Conservation (phyloP, 2,888 invertebrate species). For the Cremastinae sp. region DNA sequence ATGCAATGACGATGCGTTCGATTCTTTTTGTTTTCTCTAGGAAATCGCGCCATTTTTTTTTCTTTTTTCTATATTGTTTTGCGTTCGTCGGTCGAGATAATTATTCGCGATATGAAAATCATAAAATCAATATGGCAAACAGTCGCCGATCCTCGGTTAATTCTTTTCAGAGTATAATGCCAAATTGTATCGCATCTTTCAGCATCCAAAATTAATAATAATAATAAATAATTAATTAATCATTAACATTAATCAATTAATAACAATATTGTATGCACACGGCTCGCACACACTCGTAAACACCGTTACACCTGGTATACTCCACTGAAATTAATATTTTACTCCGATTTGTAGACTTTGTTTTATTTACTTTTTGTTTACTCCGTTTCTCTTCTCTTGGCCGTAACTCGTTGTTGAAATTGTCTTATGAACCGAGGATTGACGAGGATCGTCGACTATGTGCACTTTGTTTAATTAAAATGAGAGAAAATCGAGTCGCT, state of each 20-base stretch:
- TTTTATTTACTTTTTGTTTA: neutral
- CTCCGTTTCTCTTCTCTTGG: too few species aligned
- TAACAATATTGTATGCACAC: constrained; percentile 46
- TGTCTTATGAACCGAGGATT: constrained; percentile 23
- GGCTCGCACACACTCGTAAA: constrained; percentile 41
- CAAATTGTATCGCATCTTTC: constrained; percentile 36
- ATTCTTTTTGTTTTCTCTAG: neutral
- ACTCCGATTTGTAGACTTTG: constrained; percentile 46
- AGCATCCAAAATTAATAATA: constrained; percentile 30
- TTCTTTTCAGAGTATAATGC: constrained; percentile 9
- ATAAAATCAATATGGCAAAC: too few species aligned
- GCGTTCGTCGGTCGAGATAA: neutral
- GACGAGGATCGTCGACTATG: constrained; percentile 42
- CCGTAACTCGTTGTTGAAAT: constrained; percentile 34
- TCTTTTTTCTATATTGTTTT: neutral
- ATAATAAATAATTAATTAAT: constrained; percentile 11
- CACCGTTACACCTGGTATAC: constrained; percentile 7
- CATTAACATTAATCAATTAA: constrained; percentile 1
- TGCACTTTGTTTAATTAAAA: neutral
- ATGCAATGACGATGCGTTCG: constrained; percentile 9
- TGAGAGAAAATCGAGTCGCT: too few species aligned
- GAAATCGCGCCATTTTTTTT: constrained; percentile 29
- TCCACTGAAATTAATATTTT: neutral
- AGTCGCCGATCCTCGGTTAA: constrained; percentile 40
- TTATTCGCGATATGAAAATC: too few species aligned